Evolutionary conservation across 1,140 invertebrate species (phyloP), one percentile per base, ranked within the genome.

Genomic region (Chironomus striatipennis): DNA sequence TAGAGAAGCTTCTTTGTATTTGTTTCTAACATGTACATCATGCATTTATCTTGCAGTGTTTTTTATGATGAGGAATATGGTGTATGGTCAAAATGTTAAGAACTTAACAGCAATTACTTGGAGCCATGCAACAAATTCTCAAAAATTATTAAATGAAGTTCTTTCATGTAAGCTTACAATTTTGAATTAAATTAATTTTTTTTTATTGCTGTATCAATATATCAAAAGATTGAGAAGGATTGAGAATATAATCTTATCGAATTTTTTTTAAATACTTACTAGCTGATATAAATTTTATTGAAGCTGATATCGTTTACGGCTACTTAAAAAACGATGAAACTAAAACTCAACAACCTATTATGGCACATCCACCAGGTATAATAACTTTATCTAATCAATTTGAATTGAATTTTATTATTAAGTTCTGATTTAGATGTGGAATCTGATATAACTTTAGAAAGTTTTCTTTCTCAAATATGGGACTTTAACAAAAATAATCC

Each of bases 261-360:
- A 70, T 74, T 76, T 74, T 75, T 77, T 24, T 73, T 76, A 73
- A 76, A 80, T 82, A 57, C 8, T 47, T 47, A 8, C 70, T 79
- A 91, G 90, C 81, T 75, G 81, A 87, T 57, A 83, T 90, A 24
- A 88, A 91, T 81, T 95, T 97, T 90, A 84, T 98, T 73, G 94
- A 97, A 85, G 94, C 90, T 0, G 94, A 97, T 81, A 88, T 97
- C 12, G 85, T 90, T n/a, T 77, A 93, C 47, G 92, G 93, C 43
- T 84, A 82, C 34, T 75, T 86, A 1, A 17, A 20, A 21, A 79
- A 81, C 77, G 81, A 84, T 8, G 74, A 77, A 76, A 75, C 76
- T 78, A 79, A 79, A 18, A 79, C 82, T 0, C 81, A 79, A 0
- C 82, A 90, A 6, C 93, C 94, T 0, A 87, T 97, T 12, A 96